A percentile compares a stretch with the other conserved stretches of the same genome.
These are phyloP conservation scores for Phyllostomus discolor DNA, from an alignment of 2,113 vertebrate species.

Conservation along the genomic window DNA sequence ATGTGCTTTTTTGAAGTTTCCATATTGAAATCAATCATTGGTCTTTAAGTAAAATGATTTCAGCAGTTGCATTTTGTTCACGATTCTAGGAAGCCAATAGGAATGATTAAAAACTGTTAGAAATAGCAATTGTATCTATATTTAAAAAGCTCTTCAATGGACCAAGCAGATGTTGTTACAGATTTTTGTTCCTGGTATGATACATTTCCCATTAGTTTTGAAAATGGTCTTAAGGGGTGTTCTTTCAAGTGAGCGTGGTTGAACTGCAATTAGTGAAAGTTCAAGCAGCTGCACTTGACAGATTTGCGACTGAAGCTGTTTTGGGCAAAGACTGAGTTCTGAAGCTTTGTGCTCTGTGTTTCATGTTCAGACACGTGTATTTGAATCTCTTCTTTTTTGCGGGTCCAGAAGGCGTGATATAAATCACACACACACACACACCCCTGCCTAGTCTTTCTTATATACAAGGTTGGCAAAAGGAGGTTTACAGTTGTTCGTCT, in stretches of 20 bases:
- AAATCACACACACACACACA: not conserved
- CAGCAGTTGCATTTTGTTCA: conserved; percentile 30
- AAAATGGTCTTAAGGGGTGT: conserved; percentile 34
- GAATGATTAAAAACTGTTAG: conserved; percentile 50
- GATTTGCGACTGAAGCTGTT: conserved; percentile 46
- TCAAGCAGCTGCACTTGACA: conserved; percentile 39
- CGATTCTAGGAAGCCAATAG: not conserved
- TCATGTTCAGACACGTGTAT: not conserved
- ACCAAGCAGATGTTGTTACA: conserved; percentile 63
- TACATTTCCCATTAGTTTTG: conserved; percentile 57
- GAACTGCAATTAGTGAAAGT: conserved; percentile 38
- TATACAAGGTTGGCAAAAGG: not conserved
- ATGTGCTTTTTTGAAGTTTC: conserved; percentile 49
- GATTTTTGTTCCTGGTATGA: conserved; percentile 65
- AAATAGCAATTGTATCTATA: conserved; percentile 52
- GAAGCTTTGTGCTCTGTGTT: conserved; percentile 3
- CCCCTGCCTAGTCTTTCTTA: not conserved
- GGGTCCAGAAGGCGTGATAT: not conserved
- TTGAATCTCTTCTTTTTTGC: conserved; percentile 15
- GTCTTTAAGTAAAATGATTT: conserved; percentile 46
- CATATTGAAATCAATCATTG: conserved; percentile 38
- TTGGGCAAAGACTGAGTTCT: conserved; percentile 9
- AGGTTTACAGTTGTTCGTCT: not conserved
- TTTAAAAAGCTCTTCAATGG: conserved; percentile 59
- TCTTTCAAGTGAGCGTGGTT: not conserved